Base-by-base conservation (phyloP, 2,113 vertebrate species). In the Mesembrinibis cayennensis region DNA sequence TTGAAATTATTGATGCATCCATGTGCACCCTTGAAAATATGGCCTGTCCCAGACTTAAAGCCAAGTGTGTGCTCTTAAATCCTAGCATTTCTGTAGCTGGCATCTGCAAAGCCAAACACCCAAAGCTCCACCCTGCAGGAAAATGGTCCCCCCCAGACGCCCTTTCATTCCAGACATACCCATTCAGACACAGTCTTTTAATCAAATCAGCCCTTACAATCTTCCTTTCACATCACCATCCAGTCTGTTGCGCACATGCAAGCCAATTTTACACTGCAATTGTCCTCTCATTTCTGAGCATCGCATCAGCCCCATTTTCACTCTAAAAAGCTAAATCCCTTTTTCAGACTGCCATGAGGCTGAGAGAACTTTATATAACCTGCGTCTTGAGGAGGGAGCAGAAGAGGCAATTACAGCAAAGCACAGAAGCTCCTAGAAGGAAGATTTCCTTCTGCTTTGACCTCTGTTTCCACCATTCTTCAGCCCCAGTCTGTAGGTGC, bases 141-240 rank as follows among this genome's bases (percentile, higher is more conserved):
- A 85, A 88, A 87, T 45, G 45, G 53, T 76, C 42, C 62, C 71
- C 40, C 45, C 53, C 49, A 90, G 91, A 88, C 0, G 0, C 16
- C 67, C 38, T 93, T 95, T 96, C 82, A 86, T 91, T 96, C 89
- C 85, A 96, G 87, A 88, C 89, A 73, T 66, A 69, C 58, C 59
- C 89, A 91, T 94, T 95, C 93, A 97, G 87, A 62, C 95, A 95
- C 87, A 90, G 91, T n/a, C 71, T 92, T 95, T 95, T 97, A 90
- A 94, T 94, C 89, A 90, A 90, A 91, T 85, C 93, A 95, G 16
- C 78, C 82, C 67, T 77, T 59, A 78, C 87, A 96, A 86, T 91
- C 91, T 95, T 97, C 84, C 79, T 91, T 96, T 96, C 91, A 96
- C 71, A 91, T 83, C 87, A 91, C 79, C 85, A 59, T 74, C 93